phyloP scores from a whole-genome alignment of 2,888 invertebrate genomes.

The Chloroclysta siterata region DNA sequence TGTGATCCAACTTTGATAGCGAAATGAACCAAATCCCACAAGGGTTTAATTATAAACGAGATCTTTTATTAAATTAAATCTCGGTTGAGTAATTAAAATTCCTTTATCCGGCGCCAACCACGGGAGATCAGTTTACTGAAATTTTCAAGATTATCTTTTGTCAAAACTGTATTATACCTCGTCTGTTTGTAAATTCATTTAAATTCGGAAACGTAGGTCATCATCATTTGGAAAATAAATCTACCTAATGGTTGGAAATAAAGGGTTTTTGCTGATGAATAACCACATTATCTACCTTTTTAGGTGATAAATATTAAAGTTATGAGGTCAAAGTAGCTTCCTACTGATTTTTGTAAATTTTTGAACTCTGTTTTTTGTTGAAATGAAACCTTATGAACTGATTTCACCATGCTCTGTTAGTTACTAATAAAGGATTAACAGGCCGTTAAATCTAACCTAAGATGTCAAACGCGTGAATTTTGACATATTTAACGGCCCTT shows the following conservation, averaged over 20 bases:
- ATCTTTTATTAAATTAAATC: constrained; percentile 37
- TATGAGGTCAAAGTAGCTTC: too few relatives aligned
- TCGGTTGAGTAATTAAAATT: constrained; percentile 41
- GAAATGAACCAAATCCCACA: constrained; percentile 31
- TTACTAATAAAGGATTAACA: too few relatives aligned
- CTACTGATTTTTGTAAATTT: too few relatives aligned
- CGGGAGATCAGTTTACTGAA: constrained; percentile 32
- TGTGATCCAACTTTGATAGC: not conserved
- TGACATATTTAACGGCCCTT: too few relatives aligned
- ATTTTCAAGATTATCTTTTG: constrained; percentile 38
- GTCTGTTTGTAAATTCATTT: constrained; percentile 17
- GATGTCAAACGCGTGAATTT: too few relatives aligned
- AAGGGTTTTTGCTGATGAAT: not conserved
- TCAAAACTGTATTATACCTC: constrained; percentile 19
- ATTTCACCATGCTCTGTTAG: too few relatives aligned
- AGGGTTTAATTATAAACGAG: constrained; percentile 41
- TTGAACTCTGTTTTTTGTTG: too few relatives aligned
- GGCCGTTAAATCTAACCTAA: too few relatives aligned
- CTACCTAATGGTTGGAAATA: not conserved
- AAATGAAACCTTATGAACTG: too few relatives aligned
- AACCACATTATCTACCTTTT: too few relatives aligned
- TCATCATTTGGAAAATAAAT: not conserved
- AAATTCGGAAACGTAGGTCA: constrained; percentile 6
- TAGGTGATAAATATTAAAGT: too few relatives aligned
- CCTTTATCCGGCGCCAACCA: constrained; percentile 32